These are phyloP conservation scores for Trichonephila clavipes DNA, from an alignment of 1,140 invertebrate genomes.

Conservation along the genomic window DNA sequence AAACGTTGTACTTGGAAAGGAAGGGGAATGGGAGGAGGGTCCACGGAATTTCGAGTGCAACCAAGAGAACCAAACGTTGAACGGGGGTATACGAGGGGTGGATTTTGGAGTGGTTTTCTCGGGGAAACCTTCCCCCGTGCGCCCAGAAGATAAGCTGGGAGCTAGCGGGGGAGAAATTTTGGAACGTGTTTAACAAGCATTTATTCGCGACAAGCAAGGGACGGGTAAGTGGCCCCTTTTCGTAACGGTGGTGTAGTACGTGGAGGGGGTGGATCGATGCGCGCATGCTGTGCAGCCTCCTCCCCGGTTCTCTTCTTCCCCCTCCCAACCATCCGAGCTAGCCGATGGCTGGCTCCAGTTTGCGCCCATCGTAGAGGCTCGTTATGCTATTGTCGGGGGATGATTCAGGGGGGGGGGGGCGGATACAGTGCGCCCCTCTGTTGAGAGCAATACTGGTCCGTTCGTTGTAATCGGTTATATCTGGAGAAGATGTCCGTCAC, in stretches of 20 bases:
- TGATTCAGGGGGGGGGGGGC: neutral
- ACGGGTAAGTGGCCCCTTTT: constrained; percentile 72
- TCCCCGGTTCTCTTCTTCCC: neutral
- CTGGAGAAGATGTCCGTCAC: neutral
- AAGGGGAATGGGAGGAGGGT: constrained; percentile 22
- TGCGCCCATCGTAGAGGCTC: constrained; percentile 32
- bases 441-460: constrained; percentile 7
- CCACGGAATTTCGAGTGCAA: constrained; percentile 63
- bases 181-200: constrained; percentile 76
- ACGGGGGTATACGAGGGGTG: neutral
- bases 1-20: neutral
- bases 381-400: constrained; percentile 53
- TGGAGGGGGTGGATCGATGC: constrained; percentile 45
- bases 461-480: neutral
- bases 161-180: constrained; percentile 66
- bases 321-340: too few species aligned
- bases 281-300: neutral
- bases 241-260: constrained; percentile 55
- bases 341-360: constrained; percentile 18
- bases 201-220: constrained; percentile 73
- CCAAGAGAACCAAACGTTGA: constrained; percentile 56
- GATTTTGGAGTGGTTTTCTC: constrained; percentile 68
- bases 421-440: neutral
- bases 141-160: constrained; percentile 41
- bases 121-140: constrained; percentile 48